These are phyloP conservation scores for Neoaliturus tenellus DNA, from an alignment of 2,888 invertebrate genomes.

Conservation along the genomic window DNA sequence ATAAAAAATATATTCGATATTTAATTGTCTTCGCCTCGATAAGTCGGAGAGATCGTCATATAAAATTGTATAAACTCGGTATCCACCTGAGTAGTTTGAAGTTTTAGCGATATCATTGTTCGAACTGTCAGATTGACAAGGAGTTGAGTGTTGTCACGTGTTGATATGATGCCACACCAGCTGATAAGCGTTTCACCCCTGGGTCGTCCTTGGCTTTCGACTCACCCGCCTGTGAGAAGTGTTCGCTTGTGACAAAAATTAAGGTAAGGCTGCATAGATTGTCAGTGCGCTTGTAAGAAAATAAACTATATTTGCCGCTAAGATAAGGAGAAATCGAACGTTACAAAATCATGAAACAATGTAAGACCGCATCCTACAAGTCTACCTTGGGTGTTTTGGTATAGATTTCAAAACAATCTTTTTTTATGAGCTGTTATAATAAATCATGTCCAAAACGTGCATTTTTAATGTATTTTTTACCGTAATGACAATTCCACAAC, in stretches of 20 bases:
- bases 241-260: not conserved
- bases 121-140: slow-evolving; percentile 12
- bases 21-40: not conserved
- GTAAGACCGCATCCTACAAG: too few relatives aligned
- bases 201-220: not conserved
- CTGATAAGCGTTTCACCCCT: slow-evolving; percentile 14
- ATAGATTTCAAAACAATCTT: too few relatives aligned
- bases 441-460: too few relatives aligned
- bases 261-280: not conserved
- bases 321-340: too few relatives aligned
- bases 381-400: too few relatives aligned
- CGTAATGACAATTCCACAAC: too few relatives aligned
- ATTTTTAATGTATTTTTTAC: too few relatives aligned
- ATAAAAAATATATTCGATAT: not conserved
- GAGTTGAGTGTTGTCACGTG: slow-evolving; percentile 40
- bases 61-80: not conserved
- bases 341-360: too few relatives aligned
- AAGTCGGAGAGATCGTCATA: not conserved
- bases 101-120: not conserved
- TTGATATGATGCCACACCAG: slow-evolving; percentile 6
- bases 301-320: too few relatives aligned
- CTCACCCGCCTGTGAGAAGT: not conserved
- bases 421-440: too few relatives aligned
- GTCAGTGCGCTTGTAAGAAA: not conserved
- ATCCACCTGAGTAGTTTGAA: not conserved